Percentiles rank a stretch among this genome's conserved stretches.
Evolutionary conservation across 2,113 vertebrate genomes (phyloP).

Genomic region (Podarcis raffonei): DNA sequence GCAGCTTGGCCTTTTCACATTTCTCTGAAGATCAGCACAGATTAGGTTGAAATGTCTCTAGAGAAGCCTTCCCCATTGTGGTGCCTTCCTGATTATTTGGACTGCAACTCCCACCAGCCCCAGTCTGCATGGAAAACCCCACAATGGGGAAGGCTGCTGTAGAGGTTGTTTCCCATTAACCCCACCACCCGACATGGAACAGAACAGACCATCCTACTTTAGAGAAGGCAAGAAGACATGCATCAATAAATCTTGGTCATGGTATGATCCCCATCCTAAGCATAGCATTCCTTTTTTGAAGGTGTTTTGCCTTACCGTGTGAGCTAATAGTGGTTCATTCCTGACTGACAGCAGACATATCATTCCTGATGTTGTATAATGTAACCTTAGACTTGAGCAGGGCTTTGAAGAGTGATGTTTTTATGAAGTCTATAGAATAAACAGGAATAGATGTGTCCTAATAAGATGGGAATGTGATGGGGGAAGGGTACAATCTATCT

Average conservation of each 20-base stretch:
- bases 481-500: not conserved
- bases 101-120: too few relatives aligned
- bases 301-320: not conserved
- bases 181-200: not conserved
- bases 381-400: not conserved
- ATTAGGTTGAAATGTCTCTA: slow-evolving; percentile 53
- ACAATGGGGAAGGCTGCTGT: too few relatives aligned
- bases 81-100: too few relatives aligned
- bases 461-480: not conserved
- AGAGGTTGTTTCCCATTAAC: not conserved
- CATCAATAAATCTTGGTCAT: not conserved
- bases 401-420: not conserved
- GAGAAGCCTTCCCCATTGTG: too few relatives aligned
- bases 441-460: not conserved
- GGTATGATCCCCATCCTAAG: not conserved
- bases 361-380: not conserved
- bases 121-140: too few relatives aligned
- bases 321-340: not conserved
- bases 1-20: not conserved
- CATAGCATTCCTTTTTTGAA: not conserved
- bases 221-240: rapidly evolving
- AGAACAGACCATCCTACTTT: rapidly evolving
- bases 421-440: not conserved
- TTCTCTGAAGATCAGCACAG: rapidly evolving
- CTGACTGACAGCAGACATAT: not conserved